A percentile compares a stretch with the other conserved stretches of the same genome.
These are phyloP conservation scores for Heliangelus exortis DNA, from an alignment of 2,797 vertebrate species.

Conservation along the genomic window DNA sequence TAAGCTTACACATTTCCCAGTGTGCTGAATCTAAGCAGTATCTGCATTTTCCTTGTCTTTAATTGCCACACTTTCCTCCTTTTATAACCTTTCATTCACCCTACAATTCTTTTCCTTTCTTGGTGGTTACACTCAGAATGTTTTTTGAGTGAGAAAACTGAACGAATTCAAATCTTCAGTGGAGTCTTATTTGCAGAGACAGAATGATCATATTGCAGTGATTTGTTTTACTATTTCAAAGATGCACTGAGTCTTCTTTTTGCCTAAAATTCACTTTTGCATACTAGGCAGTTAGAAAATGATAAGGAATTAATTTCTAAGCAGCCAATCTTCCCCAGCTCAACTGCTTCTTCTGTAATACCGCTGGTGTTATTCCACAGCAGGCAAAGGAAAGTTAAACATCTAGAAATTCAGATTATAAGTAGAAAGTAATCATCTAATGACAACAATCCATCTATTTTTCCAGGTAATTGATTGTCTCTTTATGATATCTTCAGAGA, in stretches of 20 bases:
- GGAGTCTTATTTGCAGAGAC: neutral
- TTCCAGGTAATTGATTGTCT: neutral
- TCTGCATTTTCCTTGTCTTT: neutral
- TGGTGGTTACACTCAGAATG: neutral
- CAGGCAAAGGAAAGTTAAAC: conserved; percentile 8
- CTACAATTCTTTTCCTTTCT: neutral
- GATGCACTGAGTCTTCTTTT: neutral
- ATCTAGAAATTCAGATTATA: neutral
- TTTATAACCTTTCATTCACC: neutral
- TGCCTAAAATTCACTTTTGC: neutral
- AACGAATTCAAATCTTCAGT: neutral
- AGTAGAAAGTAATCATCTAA: neutral
- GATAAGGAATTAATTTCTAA: neutral
- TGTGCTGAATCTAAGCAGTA: neutral
- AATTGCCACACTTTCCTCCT: neutral
- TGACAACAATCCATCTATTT: conserved; percentile 29
- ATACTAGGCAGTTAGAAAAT: neutral
- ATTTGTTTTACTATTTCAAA: neutral
- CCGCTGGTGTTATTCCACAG: neutral
- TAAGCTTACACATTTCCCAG: neutral
- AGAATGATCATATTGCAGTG: neutral
- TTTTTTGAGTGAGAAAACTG: neutral
- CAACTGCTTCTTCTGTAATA: neutral
- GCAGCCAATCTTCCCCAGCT: neutral
- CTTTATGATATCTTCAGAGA: conserved; percentile 11